Evolutionary conservation across 2,888 invertebrate species (phyloP), one percentile per base, ranked within the genome.

Genomic region (Phania funesta): DNA sequence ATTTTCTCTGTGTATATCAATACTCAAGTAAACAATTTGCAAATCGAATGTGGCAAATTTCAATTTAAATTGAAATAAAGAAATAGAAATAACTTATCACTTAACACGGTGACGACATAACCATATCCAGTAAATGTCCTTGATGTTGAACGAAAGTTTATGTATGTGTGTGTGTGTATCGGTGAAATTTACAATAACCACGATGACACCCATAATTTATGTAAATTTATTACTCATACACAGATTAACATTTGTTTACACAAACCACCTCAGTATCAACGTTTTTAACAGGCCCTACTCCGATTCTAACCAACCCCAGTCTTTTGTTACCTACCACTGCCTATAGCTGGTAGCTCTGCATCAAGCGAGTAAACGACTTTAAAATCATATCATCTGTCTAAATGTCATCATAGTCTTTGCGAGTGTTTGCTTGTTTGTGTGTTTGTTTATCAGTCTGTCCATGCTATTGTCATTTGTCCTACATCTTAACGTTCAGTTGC

Each of bases 171-270:
- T 48, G 7, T 52, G 24, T 44, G 26, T n/a, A n/a, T n/a, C n/a
- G n/a, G n/a, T 16, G 24, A 54, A 62, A 70, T 77, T 54, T 54
- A 78, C 46, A 60, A 54, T 24, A 68, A 68, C 56, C 48, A 16
- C 56, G 77, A 44, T 77, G 68, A 77, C 68, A 68, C 74, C 68
- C 77, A 64, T 68, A 64, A 78, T 58, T 82, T 77, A 77, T 82
- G 77, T 64, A 77, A 77, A 77, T 74, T 74, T 82, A 26, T 41
- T 50, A 48, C 54, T 60, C 50, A 32, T 68, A 81, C 22, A 9
- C 32, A 32, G 9, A 56, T 77, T 50, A 50, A 41, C 18, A 67
- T 67, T 68, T 77, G 41, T 56, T 68, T 73, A 16, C 26, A 16
- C 26, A 52, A 11, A 5, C 62, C 44, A 26, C 56, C 50, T 65